Evolutionary conservation across 2,888 invertebrate species (phyloP).

Genomic region (Tachina grossa): DNA sequence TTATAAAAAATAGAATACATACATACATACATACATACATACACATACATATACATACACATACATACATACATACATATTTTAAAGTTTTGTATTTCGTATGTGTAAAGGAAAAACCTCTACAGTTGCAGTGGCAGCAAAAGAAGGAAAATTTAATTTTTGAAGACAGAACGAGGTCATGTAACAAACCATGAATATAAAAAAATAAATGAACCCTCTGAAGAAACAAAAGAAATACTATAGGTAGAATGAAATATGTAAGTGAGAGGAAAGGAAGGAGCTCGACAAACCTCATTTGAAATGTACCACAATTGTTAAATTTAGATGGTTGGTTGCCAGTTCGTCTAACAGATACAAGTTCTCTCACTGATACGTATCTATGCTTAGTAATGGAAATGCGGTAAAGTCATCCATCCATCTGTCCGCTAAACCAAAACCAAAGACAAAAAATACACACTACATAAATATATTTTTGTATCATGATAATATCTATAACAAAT

Average conservation of each 20-base stretch:
- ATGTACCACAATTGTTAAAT: slow-evolving; percentile 69
- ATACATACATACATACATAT: neutral
- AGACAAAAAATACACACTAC: slow-evolving; percentile 49
- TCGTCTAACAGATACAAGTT: slow-evolving; percentile 48
- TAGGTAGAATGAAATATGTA: slow-evolving; percentile 4
- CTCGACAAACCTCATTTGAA: slow-evolving; percentile 47
- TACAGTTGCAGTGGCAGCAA: slow-evolving; percentile 49
- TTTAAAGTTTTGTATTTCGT: slow-evolving; percentile 1
- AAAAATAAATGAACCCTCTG: slow-evolving; percentile 8
- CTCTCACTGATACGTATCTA: slow-evolving; percentile 31
- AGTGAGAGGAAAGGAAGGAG: slow-evolving; percentile 23
- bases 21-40: too few relatives aligned
- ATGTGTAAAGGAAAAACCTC: slow-evolving; percentile 53
- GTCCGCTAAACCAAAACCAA: slow-evolving; percentile 67
- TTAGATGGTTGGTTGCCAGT: slow-evolving; percentile 62
- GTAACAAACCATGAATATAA: slow-evolving; percentile 34
- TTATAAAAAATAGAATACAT: neutral
- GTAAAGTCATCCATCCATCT: slow-evolving; percentile 69
- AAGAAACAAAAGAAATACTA: slow-evolving; percentile 24
- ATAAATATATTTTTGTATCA: slow-evolving; percentile 20
- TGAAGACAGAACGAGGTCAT: slow-evolving; percentile 69
- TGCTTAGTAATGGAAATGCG: slow-evolving; percentile 62
- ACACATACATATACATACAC: neutral
- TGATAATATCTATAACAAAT: slow-evolving; percentile 58
- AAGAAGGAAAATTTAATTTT: slow-evolving; percentile 64